Evolutionary conservation across 2,113 vertebrate species (phyloP).

Genomic region (Peromyscus californicus): DNA sequence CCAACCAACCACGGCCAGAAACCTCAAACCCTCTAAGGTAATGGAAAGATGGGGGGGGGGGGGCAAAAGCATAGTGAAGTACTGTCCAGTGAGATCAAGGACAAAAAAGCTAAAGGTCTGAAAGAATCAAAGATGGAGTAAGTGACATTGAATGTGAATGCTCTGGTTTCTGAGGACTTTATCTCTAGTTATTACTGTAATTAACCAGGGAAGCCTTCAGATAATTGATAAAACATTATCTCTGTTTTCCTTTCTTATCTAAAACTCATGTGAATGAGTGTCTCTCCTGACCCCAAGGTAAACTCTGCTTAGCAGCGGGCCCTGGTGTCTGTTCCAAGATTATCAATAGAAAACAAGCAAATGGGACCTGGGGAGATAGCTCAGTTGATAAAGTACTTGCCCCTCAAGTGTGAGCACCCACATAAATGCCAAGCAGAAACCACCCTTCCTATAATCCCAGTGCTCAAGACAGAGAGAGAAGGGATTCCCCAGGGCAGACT

Average conservation of each 20-base stretch:
- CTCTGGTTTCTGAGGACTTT: background rate
- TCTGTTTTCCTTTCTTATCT: background rate
- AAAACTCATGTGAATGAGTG: slow-evolving; percentile 16
- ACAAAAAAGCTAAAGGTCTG: background rate
- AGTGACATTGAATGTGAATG: background rate
- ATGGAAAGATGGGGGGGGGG: background rate
- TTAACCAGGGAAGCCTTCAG: background rate
- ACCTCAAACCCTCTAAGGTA: background rate
- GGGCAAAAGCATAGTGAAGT: background rate
- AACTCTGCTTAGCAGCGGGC: background rate
- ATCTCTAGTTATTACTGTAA: background rate
- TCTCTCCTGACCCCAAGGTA: background rate
- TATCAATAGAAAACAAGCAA: background rate
- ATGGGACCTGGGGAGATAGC: background rate
- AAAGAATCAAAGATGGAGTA: background rate
- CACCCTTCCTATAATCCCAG: background rate
- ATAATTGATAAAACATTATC: background rate
- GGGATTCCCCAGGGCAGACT: background rate
- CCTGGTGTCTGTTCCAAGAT: no score
- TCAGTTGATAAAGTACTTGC: background rate
- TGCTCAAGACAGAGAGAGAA: background rate
- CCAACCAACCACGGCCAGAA: background rate
- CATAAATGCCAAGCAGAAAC: background rate
- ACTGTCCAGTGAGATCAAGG: background rate
- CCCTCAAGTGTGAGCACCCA: background rate